Conservation (phyloP, 2,113 vertebrate species). For the Todiramphus chloris region DNA sequence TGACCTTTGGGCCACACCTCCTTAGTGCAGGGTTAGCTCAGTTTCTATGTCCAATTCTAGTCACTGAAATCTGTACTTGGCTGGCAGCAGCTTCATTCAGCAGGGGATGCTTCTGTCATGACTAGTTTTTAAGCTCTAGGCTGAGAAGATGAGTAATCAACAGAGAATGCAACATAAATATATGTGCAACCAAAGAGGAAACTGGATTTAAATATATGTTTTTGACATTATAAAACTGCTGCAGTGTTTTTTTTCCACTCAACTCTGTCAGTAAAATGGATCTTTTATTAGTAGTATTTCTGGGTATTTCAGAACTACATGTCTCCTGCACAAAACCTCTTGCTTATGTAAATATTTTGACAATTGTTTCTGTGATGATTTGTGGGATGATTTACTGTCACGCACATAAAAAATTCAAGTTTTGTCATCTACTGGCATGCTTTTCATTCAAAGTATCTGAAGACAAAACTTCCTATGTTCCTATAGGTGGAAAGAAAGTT, state of each 20-base stretch:
- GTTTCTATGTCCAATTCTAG: neutral
- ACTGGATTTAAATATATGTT: neutral
- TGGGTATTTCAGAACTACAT: neutral
- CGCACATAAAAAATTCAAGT: neutral
- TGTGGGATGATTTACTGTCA: neutral
- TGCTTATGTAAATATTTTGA: neutral
- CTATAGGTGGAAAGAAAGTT: neutral
- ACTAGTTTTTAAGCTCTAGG: neutral
- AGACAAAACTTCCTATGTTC: neutral
- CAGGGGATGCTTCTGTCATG: slow-evolving; percentile 15
- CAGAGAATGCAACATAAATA: neutral
- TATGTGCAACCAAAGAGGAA: neutral
- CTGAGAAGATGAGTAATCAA: slow-evolving; percentile 2
- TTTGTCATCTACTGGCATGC: neutral
- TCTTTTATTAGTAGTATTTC: neutral
- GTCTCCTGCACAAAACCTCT: neutral
- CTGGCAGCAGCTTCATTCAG: neutral
- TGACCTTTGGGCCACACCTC: neutral
- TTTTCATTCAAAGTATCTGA: neutral
- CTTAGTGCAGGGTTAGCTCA: neutral
- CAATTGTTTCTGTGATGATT: neutral
- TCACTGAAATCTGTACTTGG: neutral
- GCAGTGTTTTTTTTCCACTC: neutral
- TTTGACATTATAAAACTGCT: neutral
- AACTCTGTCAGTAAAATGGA: neutral